Percentiles rank a stretch among this genome's conserved stretches.
phyloP scores from a whole-genome alignment of 2,113 vertebrate species.

The Neolamprologus modestus region DNA sequence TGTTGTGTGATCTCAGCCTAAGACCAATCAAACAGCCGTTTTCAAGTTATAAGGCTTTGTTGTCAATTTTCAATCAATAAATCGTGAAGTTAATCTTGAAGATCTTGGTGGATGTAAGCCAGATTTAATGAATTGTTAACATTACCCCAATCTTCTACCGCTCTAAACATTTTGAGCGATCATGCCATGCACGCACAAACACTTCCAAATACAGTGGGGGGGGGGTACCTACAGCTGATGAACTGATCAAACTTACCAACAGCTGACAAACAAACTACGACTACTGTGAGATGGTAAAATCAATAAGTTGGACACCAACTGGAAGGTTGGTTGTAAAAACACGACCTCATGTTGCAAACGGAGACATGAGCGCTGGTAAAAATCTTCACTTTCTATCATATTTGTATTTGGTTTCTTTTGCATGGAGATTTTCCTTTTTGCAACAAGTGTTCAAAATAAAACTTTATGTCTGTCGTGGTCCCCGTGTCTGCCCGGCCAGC shows the following conservation, averaged over 20 bases:
- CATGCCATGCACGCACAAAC: neutral
- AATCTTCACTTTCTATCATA: neutral
- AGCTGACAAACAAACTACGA: neutral
- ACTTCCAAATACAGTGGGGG: neutral
- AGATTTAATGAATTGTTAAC: neutral
- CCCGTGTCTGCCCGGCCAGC: rapidly evolving
- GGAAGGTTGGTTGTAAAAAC: neutral
- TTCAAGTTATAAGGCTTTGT: neutral
- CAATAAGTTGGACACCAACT: neutral
- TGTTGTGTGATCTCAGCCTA: rapidly evolving
- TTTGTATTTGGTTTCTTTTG: neutral
- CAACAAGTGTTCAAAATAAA: neutral
- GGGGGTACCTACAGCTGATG: neutral
- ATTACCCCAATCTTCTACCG: neutral
- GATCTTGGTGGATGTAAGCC: neutral
- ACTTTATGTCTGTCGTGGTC: neutral
- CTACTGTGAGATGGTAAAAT: neutral
- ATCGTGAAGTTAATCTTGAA: rapidly evolving
- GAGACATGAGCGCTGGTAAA: neutral
- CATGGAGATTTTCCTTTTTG: neutral
- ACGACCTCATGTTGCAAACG: rapidly evolving
- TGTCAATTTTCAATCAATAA: neutral
- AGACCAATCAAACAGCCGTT: rapidly evolving
- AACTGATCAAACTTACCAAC: neutral
- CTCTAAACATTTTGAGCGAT: neutral